Base-by-base conservation (phyloP, 2,113 vertebrate genomes). In the Mesocricetus auratus region DNA sequence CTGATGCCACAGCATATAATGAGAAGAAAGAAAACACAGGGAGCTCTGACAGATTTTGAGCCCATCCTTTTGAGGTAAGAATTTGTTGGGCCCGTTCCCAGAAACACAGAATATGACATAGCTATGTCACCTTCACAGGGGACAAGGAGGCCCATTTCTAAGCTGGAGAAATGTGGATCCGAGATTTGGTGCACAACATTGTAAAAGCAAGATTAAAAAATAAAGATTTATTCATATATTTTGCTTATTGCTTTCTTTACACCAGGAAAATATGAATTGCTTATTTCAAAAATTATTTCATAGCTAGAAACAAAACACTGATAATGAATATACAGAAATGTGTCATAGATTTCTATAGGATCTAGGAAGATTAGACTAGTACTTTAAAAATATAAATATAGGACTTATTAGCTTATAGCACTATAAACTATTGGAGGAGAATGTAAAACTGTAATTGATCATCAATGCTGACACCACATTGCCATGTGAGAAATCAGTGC, bases 201-300 rank as follows among this genome's bases (percentile, higher is more conserved):
- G 36, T 68, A 75, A 93, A 85, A 87, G 15, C 22, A 96, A 74
- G 60, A 81, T n/a, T 69, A 56, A 60, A 56, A 60, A 60, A 86
- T 71, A 77, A 0, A 86, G 1, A 69, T 74, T 71, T 66, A 42
- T 71, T 21, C 87, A 88, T 56, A 26, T 36, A 15, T 53, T 26
- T 36, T 73, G 26, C 7, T 74, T 39, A 68, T 62, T 45, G 26
- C 36, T 60, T 26, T 93, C 29, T 88, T 75, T 81, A 58, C 36
- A 53, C 16, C 47, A 91, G 42, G 31, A 93, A 92, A 96, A 93
- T 45, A 6, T 78, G 21, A 39, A 26, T 79, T 56, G 56, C 50
- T 10, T 5, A 58, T 58, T 86, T 88, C 7, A 74, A 86, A 97
- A 86, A 79, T 17, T 33, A 68, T 90, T 11, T 6, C 71, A 13